phyloP scores from a whole-genome alignment of 2,797 vertebrate genomes.

The Pantherophis alleghaniensis region DNA sequence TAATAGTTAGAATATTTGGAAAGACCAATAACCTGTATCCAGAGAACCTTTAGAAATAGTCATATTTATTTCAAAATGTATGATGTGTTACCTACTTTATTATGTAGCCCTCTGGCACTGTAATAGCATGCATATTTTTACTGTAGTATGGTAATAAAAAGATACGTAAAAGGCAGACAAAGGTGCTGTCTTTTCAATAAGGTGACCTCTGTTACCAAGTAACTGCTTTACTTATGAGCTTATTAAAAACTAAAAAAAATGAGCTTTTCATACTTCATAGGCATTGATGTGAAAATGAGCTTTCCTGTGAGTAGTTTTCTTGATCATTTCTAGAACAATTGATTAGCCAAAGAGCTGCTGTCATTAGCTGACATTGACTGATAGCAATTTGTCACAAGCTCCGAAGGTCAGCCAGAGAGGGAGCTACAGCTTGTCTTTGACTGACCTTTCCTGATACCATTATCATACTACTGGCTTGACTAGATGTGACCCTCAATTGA shows the following conservation, averaged over 20 bases:
- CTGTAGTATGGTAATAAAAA: slow-evolving; percentile 82
- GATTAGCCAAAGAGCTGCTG: slow-evolving; percentile 84
- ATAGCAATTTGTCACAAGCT: slow-evolving; percentile 85
- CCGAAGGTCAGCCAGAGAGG: slow-evolving; percentile 87
- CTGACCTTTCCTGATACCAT: slow-evolving; percentile 82
- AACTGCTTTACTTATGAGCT: slow-evolving; percentile 86
- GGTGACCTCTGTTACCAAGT: slow-evolving; percentile 83
- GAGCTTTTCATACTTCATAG: slow-evolving; percentile 83
- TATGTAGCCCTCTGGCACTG: slow-evolving; percentile 75
- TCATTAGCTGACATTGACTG: slow-evolving; percentile 86
- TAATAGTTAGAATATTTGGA: slow-evolving; percentile 39
- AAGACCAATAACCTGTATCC: slow-evolving; percentile 60
- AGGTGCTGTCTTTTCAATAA: slow-evolving; percentile 80
- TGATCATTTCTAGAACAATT: slow-evolving; percentile 86
- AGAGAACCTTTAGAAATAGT: slow-evolving; percentile 49
- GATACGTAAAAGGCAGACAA: slow-evolving; percentile 79
- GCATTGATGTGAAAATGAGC: slow-evolving; percentile 86
- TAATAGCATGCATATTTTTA: slow-evolving; percentile 74
- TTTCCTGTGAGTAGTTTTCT: slow-evolving; percentile 80
- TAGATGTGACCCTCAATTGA: slow-evolving; percentile 75
- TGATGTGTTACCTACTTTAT: slow-evolving; percentile 70
- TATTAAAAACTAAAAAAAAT: slow-evolving; percentile 83
- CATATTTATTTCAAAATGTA: slow-evolving; percentile 63
- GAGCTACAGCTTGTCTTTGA: slow-evolving; percentile 78
- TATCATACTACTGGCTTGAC: slow-evolving; percentile 78